A percentile compares a stretch with the other conserved stretches of the same genome.
Conservation (phyloP, 2,113 vertebrate genomes). For the Candoia aspera region DNA sequence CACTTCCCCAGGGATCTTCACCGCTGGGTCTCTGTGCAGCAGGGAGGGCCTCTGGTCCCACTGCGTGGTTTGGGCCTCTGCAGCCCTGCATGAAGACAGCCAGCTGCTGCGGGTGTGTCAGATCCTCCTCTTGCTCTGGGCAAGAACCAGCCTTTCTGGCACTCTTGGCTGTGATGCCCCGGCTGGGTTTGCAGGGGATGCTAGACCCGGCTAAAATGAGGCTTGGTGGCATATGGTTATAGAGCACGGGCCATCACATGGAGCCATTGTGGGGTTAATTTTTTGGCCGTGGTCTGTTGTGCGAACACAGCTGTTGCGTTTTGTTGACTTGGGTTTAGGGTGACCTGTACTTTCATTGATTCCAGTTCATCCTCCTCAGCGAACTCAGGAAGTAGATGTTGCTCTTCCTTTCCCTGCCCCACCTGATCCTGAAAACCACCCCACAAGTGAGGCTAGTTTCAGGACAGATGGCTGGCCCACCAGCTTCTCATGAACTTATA, state of each 20-base stretch:
- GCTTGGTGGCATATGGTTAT: neutral
- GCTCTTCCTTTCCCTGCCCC: too few relatives aligned
- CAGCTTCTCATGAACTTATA: too few relatives aligned
- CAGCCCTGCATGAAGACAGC: neutral
- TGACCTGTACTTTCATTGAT: too few relatives aligned
- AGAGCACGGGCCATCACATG: neutral
- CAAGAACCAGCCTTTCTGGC: neutral
- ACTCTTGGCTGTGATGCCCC: neutral
- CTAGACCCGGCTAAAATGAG: too few relatives aligned
- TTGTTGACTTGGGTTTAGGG: too few relatives aligned
- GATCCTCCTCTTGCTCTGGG: neutral
- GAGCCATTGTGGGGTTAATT: neutral
- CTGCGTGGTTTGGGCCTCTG: neutral
- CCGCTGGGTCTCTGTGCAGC: too few relatives aligned
- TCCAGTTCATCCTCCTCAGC: too few relatives aligned
- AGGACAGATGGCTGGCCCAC: too few relatives aligned
- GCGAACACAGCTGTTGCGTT: neutral
- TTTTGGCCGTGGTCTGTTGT: neutral
- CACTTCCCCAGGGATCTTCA: neutral
- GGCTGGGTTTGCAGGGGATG: neutral
- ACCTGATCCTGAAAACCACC: too few relatives aligned
- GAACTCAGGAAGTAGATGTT: too few relatives aligned
- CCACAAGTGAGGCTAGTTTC: too few relatives aligned
- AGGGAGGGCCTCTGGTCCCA: neutral
- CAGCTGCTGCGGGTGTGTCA: neutral